phyloP scores from a whole-genome alignment of 2,888 invertebrate genomes.

The Balanococcus diminutus region DNA sequence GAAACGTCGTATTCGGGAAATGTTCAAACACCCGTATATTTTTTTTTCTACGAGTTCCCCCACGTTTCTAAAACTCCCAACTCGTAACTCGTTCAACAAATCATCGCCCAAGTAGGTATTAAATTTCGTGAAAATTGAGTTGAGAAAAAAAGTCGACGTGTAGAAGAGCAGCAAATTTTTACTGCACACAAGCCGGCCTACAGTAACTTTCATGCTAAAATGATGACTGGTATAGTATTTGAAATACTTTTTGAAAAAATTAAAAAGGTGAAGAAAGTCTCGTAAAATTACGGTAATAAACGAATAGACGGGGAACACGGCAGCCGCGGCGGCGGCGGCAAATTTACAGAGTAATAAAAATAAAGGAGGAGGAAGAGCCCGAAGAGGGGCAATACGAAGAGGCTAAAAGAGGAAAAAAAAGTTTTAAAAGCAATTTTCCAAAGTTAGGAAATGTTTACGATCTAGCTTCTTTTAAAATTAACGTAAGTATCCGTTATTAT shows the following conservation, averaged over 20 bases:
- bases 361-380: neutral
- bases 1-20: neutral
- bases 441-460: slow-evolving; percentile 36
- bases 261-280: slow-evolving; percentile 39
- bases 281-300: slow-evolving; percentile 36
- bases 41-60: neutral
- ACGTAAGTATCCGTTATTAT: slow-evolving; percentile 23
- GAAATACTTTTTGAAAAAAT: slow-evolving; percentile 3
- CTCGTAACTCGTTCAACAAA: neutral
- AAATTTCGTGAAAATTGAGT: neutral
- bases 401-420: slow-evolving; percentile 10
- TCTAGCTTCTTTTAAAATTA: slow-evolving; percentile 30
- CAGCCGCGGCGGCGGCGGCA: neutral
- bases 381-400: neutral
- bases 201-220: neutral
- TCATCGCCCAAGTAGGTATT: neutral
- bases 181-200: neutral
- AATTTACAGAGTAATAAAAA: slow-evolving; percentile 7
- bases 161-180: neutral
- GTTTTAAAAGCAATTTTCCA: slow-evolving; percentile 32
- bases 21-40: neutral
- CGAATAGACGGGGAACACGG: too few relatives aligned
- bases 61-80: neutral
- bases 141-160: neutral
- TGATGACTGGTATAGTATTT: slow-evolving; percentile 15